Conservation (phyloP, 1,140 invertebrate species). For the Lucilia sericata region DNA sequence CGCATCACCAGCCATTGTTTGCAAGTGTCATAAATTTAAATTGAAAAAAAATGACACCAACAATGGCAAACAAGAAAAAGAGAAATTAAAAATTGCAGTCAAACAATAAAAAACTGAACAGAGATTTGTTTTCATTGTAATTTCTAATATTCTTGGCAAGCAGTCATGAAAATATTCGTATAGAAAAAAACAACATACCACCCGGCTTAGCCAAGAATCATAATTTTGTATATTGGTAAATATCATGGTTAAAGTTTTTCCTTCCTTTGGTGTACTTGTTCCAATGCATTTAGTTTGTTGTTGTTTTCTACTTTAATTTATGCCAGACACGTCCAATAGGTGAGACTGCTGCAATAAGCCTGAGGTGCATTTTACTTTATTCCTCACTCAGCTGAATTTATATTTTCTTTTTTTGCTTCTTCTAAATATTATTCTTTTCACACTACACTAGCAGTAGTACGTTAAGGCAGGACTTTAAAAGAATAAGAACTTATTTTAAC, state of each 20-base stretch:
- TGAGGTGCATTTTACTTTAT: conserved; percentile 46
- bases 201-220: neutral
- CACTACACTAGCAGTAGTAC: neutral
- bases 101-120: conserved; percentile 6
- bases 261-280: neutral
- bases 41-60: neutral
- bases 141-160: conserved; percentile 24
- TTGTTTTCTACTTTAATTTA: conserved; percentile 23
- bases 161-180: conserved; percentile 4
- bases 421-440: neutral
- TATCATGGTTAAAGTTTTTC: neutral
- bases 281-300: neutral
- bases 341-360: conserved; percentile 42
- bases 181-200: neutral
- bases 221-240: neutral
- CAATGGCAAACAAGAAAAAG: neutral
- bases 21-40: conserved; percentile 21
- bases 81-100: conserved; percentile 20
- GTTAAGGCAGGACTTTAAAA: too few relatives aligned
- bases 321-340: conserved; percentile 46
- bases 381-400: neutral
- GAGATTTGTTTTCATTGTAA: conserved; percentile 2
- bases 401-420: neutral
- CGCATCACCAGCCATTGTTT: neutral
- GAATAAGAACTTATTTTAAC: too few relatives aligned